Evolutionary conservation across 2,888 invertebrate species (phyloP), one percentile per base, ranked within the genome.

Genomic region (Achlya flavicornis): DNA sequence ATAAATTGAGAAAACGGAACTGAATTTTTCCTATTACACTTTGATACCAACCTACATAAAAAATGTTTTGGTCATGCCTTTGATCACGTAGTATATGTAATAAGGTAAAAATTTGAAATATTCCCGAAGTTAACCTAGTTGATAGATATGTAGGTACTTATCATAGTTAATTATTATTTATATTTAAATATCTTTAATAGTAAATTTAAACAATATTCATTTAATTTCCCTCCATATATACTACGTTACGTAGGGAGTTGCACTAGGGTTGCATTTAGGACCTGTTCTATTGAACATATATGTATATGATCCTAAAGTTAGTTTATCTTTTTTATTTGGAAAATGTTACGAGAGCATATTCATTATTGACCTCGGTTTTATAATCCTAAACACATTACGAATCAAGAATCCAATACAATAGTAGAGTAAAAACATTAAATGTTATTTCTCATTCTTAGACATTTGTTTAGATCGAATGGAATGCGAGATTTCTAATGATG

Each of bases 401-500:
- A 73, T 69, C 64, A 70, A 73, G 72, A 80, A 80, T 81, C 74
- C 73, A 76, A 67, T 64, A 72, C 78, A 77, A 73, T 76, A 73
- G 74, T 74, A 63, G 65, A 72, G 65, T 68, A 66, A 78, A 84
- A 84, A 84, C 77, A 83, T 73, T 75, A 68, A 76, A 73, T 78
- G 73, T 76, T 79, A 74, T 79, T 74, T 75, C 75, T 78, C 64
- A 69, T 72, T 68, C 77, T 76, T 76, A 66, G 57, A 48, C 66
- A 71, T 76, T 83, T 87, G 86, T 86, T 86, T 87, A 84, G 83
- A 80, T 75, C 68, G 19, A 43, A 16, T 59, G 86, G 85, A 80
- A 87, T 86, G 85, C 75, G 71, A 76, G 70, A 73, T 83, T 83
- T 85, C 85, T 86, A 82, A 80, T 76, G 69, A 69, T 53, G 53